Conservation (phyloP, 2,888 invertebrate genomes). For the Neoascia interrupta region DNA sequence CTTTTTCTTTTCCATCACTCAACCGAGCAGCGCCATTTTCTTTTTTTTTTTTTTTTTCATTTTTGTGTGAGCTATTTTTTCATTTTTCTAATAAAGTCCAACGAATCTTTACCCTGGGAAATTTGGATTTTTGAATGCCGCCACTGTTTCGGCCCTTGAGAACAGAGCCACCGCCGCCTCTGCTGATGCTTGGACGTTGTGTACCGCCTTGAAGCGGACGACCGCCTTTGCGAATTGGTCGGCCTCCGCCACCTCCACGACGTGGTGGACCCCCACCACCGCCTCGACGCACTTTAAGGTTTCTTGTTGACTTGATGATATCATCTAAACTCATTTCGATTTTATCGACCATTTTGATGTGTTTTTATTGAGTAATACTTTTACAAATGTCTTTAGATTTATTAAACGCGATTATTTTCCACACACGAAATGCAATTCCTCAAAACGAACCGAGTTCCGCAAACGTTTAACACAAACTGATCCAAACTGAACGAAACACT, state of each 20-base stretch:
- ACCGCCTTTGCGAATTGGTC: slow-evolving; percentile 81
- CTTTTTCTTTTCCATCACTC: slow-evolving; percentile 37
- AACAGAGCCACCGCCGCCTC: slow-evolving; percentile 81
- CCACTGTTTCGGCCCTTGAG: slow-evolving; percentile 87
- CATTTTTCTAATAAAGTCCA: slow-evolving; percentile 46
- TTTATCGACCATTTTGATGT: slow-evolving; percentile 91
- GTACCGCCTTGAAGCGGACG: slow-evolving; percentile 80
- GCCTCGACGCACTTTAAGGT: slow-evolving; percentile 82
- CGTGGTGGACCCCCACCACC: slow-evolving; percentile 83
- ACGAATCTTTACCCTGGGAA: slow-evolving; percentile 78
- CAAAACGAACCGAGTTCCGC: slow-evolving; percentile 12
- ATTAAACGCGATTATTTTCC: background rate
- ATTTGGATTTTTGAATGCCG: slow-evolving; percentile 81
- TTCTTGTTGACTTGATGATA: slow-evolving; percentile 92
- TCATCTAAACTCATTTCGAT: slow-evolving; percentile 99
- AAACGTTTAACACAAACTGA: slow-evolving; percentile 34
- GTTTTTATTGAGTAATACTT: slow-evolving; percentile 1
- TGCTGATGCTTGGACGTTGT: slow-evolving; percentile 79
- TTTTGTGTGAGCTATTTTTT: slow-evolving; percentile 16
- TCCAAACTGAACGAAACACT: slow-evolving; percentile 19
- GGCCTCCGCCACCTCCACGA: slow-evolving; percentile 81
- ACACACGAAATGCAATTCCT: background rate
- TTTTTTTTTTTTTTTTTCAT: slow-evolving; percentile 32
- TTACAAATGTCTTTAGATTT: background rate
- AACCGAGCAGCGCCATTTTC: slow-evolving; percentile 63